Conservation (phyloP, 2,888 invertebrate genomes). For the Congeria kusceri region DNA sequence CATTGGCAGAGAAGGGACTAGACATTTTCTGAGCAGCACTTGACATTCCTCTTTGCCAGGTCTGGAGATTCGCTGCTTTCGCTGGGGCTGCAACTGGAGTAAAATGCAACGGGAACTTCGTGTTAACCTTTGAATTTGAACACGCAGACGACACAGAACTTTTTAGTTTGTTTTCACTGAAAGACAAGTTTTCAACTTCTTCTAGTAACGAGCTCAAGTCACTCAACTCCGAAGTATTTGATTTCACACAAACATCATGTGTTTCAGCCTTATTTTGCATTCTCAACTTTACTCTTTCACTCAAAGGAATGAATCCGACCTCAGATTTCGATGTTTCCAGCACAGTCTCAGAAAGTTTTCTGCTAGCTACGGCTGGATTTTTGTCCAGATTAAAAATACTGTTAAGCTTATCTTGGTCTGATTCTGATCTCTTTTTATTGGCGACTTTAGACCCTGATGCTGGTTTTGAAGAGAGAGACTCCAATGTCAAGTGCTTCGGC, state of each 20-base stretch:
- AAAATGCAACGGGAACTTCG: not conserved
- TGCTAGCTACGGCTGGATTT: not conserved
- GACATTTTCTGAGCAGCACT: slow-evolving; percentile 43
- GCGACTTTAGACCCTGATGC: not conserved
- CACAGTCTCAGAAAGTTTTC: not conserved
- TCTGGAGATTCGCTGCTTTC: not conserved
- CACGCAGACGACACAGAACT: not conserved
- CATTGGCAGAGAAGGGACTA: slow-evolving; percentile 32
- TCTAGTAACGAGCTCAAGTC: slow-evolving; percentile 18
- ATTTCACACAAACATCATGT: slow-evolving; percentile 9
- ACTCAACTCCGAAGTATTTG: slow-evolving; percentile 4
- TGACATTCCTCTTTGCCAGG: not conserved
- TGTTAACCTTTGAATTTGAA: not conserved
- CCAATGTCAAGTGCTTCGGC: slow-evolving; percentile 29
- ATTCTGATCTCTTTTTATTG: not conserved
- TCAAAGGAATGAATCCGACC: slow-evolving; percentile 42
- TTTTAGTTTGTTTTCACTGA: not conserved
- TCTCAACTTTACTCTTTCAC: slow-evolving; percentile 58
- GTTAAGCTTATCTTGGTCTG: no score
- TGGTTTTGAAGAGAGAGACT: slow-evolving; percentile 4
- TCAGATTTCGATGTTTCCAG: not conserved
- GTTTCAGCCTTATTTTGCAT: slow-evolving; percentile 27
- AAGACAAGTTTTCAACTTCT: slow-evolving; percentile 14
- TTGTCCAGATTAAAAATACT: not conserved
- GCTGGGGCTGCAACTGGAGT: not conserved